Percentiles rank a stretch among this genome's conserved stretches.
phyloP scores from a whole-genome alignment of 1,140 invertebrate species.

The Idris sp. region DNA sequence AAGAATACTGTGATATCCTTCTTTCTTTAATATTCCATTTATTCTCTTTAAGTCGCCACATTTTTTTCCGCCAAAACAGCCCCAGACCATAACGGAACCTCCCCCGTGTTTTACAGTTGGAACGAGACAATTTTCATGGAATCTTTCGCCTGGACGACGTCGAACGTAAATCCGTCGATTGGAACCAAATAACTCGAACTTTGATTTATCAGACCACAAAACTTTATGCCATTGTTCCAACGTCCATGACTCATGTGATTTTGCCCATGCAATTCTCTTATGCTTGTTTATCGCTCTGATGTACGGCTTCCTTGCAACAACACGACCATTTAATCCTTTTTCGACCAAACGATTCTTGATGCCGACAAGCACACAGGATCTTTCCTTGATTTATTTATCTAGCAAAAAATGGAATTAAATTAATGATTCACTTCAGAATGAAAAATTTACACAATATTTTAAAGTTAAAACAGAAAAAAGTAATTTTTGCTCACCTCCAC shows the following conservation, averaged over 20 bases:
- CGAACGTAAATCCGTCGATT: slow-evolving; percentile 32
- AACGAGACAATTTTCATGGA: slow-evolving; percentile 42
- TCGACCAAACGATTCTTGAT: slow-evolving; percentile 4
- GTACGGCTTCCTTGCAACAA: slow-evolving; percentile 19
- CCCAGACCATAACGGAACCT: slow-evolving; percentile 66
- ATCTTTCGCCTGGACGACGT: slow-evolving; percentile 39
- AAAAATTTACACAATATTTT: no score
- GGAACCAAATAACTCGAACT: slow-evolving; percentile 43
- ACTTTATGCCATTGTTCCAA: slow-evolving; percentile 33
- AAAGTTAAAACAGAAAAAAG: no score
- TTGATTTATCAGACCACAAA: slow-evolving; percentile 38
- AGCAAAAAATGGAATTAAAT: no score
- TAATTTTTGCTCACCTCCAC: no score
- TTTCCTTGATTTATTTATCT: slow-evolving; percentile 14
- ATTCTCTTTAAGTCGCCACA: slow-evolving; percentile 65
- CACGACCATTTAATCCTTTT: background rate
- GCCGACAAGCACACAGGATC: slow-evolving; percentile 1
- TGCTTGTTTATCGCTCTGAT: slow-evolving; percentile 17
- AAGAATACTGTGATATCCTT: slow-evolving; percentile 59
- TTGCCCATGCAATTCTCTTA: slow-evolving; percentile 29
- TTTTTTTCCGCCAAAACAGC: slow-evolving; percentile 65
- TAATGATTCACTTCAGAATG: no score
- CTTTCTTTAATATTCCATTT: slow-evolving; percentile 62
- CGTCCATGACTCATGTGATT: slow-evolving; percentile 27
- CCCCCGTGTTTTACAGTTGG: slow-evolving; percentile 65